Evolutionary conservation across 2,797 vertebrate species (phyloP).

Genomic region (Loris lydekkerianus): DNA sequence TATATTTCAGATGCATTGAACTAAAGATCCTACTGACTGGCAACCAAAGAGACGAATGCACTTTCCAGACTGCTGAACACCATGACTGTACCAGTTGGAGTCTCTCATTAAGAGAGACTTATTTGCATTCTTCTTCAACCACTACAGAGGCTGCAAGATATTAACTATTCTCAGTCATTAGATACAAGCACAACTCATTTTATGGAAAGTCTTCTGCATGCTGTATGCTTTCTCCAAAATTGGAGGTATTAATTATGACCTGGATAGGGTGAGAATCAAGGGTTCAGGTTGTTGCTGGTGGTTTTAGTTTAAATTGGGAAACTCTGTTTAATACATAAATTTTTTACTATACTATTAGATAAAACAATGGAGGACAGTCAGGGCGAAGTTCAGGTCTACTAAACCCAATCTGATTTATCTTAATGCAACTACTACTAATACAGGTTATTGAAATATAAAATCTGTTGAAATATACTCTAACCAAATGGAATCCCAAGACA

Average conservation of each 20-base stretch:
- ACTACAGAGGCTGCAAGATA: neutral
- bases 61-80: neutral
- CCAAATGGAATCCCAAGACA: neutral
- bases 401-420: neutral
- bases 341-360: neutral
- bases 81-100: neutral
- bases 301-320: neutral
- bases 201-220: neutral
- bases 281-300: neutral
- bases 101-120: neutral
- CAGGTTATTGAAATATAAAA: neutral
- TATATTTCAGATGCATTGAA: neutral
- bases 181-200: neutral
- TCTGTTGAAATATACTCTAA: constrained; percentile 7
- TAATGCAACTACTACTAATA: neutral
- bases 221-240: neutral
- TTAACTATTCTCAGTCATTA: neutral
- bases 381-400: neutral
- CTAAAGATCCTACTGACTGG: neutral
- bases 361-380: neutral
- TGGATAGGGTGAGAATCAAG: neutral
- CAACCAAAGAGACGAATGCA: neutral
- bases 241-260: neutral
- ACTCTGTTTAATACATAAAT: neutral
- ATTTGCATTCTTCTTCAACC: neutral